A percentile compares a stretch with the other conserved stretches of the same genome.
Evolutionary conservation across 2,113 vertebrate species (phyloP).

Genomic region (Strigops habroptila): DNA sequence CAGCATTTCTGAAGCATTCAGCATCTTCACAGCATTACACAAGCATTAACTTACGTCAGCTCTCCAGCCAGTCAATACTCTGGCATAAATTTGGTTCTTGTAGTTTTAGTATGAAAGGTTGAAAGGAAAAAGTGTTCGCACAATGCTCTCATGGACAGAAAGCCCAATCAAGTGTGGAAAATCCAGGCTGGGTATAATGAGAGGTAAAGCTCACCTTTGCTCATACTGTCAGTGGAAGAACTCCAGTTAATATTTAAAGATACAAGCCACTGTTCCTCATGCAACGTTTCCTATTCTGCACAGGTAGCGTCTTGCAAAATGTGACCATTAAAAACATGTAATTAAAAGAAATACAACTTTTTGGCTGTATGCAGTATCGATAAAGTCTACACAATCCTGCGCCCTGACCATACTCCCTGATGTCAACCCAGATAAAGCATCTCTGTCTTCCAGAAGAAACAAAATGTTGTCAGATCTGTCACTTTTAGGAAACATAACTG

Average conservation of each 20-base stretch:
- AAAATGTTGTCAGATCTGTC: background rate
- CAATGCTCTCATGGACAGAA: background rate
- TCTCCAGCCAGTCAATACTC: background rate
- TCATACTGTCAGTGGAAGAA: background rate
- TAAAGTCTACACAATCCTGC: background rate
- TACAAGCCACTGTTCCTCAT: background rate
- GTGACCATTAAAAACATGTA: background rate
- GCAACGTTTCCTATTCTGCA: background rate
- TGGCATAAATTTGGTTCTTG: conserved; percentile 5
- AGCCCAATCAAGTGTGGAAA: conserved; percentile 7
- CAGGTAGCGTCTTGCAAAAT: background rate
- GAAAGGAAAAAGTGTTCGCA: conserved; percentile 28
- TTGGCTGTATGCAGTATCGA: background rate
- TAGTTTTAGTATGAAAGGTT: background rate
- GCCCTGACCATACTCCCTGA: background rate
- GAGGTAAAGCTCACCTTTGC: conserved; percentile 31
- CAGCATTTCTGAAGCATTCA: background rate
- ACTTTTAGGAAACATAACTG: background rate
- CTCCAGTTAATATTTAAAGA: conserved; percentile 40
- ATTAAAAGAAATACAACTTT: background rate
- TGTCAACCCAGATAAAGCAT: background rate
- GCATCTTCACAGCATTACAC: background rate
- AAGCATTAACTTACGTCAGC: accelerated
- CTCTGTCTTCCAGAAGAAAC: background rate
- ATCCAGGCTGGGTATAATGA: conserved; percentile 29